phyloP scores from a whole-genome alignment of 2,797 vertebrate genomes.

The Sylvia borin region DNA sequence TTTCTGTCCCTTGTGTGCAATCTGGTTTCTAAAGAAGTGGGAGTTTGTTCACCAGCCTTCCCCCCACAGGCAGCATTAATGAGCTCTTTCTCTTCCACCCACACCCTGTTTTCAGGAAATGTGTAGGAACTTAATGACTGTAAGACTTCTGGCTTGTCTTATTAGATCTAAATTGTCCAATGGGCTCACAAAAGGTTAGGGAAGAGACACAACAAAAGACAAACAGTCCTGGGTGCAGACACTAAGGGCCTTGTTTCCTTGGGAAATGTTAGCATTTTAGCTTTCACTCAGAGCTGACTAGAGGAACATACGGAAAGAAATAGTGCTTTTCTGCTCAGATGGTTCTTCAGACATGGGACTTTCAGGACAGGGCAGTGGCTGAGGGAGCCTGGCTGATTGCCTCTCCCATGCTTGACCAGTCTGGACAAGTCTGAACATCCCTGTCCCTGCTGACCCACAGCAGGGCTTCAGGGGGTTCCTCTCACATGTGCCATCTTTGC shows the following conservation, averaged over 20 bases:
- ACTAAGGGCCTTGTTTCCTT: neutral
- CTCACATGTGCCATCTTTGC: neutral
- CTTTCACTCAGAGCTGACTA: neutral
- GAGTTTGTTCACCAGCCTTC: conserved; percentile 10
- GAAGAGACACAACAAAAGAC: neutral
- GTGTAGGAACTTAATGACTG: neutral
- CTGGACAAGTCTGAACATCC: neutral
- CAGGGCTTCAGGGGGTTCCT: neutral
- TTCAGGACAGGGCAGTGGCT: neutral
- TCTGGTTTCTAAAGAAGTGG: conserved; percentile 3
- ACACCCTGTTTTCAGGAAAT: neutral
- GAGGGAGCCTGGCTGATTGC: neutral
- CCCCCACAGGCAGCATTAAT: neutral
- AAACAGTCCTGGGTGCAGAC: neutral
- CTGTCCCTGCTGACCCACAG: neutral
- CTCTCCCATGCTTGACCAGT: neutral
- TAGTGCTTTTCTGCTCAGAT: neutral
- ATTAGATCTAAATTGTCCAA: neutral
- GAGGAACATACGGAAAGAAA: neutral
- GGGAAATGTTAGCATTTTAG: neutral
- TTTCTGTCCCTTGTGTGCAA: neutral
- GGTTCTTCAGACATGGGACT: neutral
- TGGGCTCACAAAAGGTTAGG: neutral
- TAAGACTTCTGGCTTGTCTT: neutral
- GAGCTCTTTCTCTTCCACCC: conserved; percentile 23